These are phyloP conservation scores for Mimas tiliae DNA, from an alignment of 2,888 invertebrate species.

Conservation along the genomic window DNA sequence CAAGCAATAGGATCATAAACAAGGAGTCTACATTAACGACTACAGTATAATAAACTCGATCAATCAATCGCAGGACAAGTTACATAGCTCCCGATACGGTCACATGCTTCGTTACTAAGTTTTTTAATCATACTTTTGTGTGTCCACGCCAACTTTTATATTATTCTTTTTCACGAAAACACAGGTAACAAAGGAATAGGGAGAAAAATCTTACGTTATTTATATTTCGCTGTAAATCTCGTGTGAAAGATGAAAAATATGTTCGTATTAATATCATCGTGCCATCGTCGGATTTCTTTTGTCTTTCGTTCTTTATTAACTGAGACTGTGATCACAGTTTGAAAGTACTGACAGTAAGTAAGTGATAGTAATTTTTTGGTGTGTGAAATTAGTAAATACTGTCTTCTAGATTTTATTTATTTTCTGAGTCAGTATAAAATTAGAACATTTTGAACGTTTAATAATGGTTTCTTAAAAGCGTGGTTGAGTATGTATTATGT, in stretches of 20 bases:
- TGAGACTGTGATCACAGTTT: background rate
- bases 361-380: constrained; percentile 4
- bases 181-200: constrained; percentile 33
- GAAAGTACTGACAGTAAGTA: background rate
- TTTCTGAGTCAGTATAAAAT: background rate
- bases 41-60: constrained; percentile 46
- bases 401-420: background rate
- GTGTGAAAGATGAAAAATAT: constrained; percentile 22
- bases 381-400: background rate
- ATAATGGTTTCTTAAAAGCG: too few species aligned
- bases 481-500: too few species aligned
- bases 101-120: constrained; percentile 55
- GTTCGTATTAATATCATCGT: constrained; percentile 25
- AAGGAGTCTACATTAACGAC: background rate
- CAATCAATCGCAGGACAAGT: constrained; percentile 48
- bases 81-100: constrained; percentile 43
- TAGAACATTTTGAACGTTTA: background rate
- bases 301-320: constrained; percentile 19
- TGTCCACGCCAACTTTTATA: constrained; percentile 53
- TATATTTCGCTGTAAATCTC: constrained; percentile 32
- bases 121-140: constrained; percentile 63
- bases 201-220: constrained; percentile 41
- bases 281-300: constrained; percentile 7
- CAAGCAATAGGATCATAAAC: background rate
- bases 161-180: constrained; percentile 45